A percentile compares a stretch with the other conserved stretches of the same genome.
These are phyloP conservation scores for Scrobipalpa atriplicella DNA, from an alignment of 2,888 invertebrate species.

Conservation along the genomic window DNA sequence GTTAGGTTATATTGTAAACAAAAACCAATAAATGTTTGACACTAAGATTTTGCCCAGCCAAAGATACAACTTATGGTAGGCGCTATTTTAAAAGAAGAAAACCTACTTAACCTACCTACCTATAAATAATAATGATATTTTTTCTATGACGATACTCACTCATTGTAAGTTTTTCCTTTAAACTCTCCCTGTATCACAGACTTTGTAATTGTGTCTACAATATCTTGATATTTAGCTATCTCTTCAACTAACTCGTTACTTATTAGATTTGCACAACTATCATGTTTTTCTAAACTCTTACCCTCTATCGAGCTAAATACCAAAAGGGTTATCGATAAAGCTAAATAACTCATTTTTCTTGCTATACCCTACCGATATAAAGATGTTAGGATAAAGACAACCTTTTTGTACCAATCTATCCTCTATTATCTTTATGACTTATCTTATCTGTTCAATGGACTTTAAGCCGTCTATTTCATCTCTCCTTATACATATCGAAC, in stretches of 20 bases:
- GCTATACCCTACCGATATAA: conserved; percentile 43
- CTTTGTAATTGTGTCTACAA: conserved; percentile 77
- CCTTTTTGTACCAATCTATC: conserved; percentile 46
- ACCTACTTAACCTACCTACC: too few species aligned
- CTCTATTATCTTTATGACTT: background rate
- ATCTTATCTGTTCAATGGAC: background rate
- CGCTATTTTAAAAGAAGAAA: too few species aligned
- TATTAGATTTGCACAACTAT: conserved; percentile 62
- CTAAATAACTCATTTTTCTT: conserved; percentile 54
- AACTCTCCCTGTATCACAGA: conserved; percentile 78
- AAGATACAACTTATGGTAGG: too few species aligned
- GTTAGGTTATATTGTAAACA: too few species aligned
- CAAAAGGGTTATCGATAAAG: conserved; percentile 49
- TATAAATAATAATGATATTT: too few species aligned
- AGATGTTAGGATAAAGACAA: conserved; percentile 43
- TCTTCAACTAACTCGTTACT: conserved; percentile 77
- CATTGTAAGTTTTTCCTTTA: conserved; percentile 81
- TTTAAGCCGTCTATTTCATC: background rate
- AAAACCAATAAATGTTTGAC: too few species aligned
- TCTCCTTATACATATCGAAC: conserved; percentile 1
- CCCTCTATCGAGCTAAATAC: conserved; percentile 51
- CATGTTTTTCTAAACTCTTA: conserved; percentile 51
- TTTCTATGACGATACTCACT: conserved; percentile 58
- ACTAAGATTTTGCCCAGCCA: too few species aligned
- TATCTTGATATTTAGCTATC: conserved; percentile 81